Conservation (phyloP, 2,888 invertebrate genomes). For the Napeogenes inachia region DNA sequence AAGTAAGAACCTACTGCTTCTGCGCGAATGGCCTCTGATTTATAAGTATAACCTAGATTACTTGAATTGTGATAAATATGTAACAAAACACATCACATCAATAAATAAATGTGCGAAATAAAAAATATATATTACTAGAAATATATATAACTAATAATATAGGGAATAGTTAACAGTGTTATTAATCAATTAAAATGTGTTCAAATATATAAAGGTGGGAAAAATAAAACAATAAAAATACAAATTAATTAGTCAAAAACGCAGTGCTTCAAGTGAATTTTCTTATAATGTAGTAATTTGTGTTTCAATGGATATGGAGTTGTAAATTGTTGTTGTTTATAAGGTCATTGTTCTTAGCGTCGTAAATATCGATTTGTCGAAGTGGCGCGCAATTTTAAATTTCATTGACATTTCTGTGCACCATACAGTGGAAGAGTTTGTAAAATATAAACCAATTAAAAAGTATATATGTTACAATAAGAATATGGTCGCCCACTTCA, state of each 20-base stretch:
- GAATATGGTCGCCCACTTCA: not conserved
- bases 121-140: not conserved
- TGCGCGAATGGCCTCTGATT: constrained; percentile 61
- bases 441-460: too few relatives aligned
- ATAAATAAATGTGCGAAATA: constrained; percentile 4
- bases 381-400: constrained; percentile 60
- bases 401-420: constrained; percentile 9
- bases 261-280: too few relatives aligned
- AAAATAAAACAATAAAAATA: too few relatives aligned
- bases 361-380: constrained; percentile 63
- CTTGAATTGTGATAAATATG: constrained; percentile 42
- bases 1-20: constrained; percentile 46
- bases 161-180: not conserved
- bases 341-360: constrained; percentile 58
- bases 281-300: not conserved
- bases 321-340: constrained; percentile 36
- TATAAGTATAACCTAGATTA: constrained; percentile 53
- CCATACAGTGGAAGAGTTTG: too few relatives aligned
- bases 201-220: too few relatives aligned
- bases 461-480: not conserved
- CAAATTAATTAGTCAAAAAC: too few relatives aligned
- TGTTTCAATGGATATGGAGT: constrained; percentile 16
- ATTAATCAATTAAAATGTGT: too few relatives aligned
- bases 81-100: constrained; percentile 39
- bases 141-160: not conserved